These are phyloP conservation scores for Germaria angustata DNA, from an alignment of 2,888 invertebrate species.

Conservation along the genomic window DNA sequence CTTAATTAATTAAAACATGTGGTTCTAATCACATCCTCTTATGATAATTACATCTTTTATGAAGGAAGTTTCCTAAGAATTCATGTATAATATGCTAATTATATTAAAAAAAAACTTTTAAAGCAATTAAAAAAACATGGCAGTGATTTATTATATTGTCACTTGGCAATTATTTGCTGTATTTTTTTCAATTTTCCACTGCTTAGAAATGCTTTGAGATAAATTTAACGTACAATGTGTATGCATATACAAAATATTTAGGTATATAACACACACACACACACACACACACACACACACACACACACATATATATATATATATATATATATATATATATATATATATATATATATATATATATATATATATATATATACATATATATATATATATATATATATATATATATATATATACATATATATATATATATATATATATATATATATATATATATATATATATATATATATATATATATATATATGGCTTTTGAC, in stretches of 20 bases:
- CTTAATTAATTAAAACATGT: not conserved
- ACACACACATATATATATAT: not conserved
- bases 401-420: too few species aligned
- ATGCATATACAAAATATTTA: too few species aligned
- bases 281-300: not conserved
- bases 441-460: too few species aligned
- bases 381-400: too few species aligned
- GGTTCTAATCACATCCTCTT: not conserved
- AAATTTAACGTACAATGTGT: slow-evolving; percentile 1
- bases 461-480: too few species aligned
- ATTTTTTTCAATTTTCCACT: not conserved
- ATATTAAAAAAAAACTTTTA: not conserved
- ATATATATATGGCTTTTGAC: too few species aligned
- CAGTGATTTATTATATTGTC: slow-evolving; percentile 12
- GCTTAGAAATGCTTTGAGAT: not conserved
- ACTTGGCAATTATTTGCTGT: not conserved
- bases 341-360: not conserved
- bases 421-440: too few species aligned
- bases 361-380: too few species aligned
- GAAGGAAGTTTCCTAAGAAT: not conserved
- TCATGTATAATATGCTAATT: not conserved
- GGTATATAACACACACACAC: not conserved
- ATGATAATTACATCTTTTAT: not conserved
- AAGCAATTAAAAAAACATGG: not conserved
- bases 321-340: not conserved